A percentile compares a stretch with the other conserved stretches of the same genome.
Conservation (phyloP, 1,140 invertebrate genomes). For the Carcinoscorpius rotundicauda region DNA sequence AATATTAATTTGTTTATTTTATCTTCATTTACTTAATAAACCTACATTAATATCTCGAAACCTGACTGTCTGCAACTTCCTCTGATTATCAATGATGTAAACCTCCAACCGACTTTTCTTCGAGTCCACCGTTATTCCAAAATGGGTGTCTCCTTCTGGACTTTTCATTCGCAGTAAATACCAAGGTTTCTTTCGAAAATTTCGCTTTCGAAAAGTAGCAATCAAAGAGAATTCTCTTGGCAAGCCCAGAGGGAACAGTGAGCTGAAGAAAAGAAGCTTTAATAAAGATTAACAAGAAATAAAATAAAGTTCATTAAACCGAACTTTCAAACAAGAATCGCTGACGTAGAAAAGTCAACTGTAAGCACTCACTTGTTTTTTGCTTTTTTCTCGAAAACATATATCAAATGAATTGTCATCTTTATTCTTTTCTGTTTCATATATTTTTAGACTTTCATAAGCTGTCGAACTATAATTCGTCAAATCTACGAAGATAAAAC, state of each 20-base stretch:
- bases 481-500: too few relatives aligned
- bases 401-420: too few relatives aligned
- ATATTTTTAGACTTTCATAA: too few relatives aligned
- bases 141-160: constrained; percentile 45
- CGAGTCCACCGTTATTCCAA: constrained; percentile 54
- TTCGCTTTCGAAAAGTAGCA: constrained; percentile 47
- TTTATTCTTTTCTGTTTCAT: too few relatives aligned
- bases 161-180: constrained; percentile 53
- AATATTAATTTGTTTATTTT: too few relatives aligned
- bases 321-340: too few relatives aligned
- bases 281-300: too few relatives aligned
- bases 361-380: too few relatives aligned
- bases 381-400: too few relatives aligned
- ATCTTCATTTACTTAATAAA: neutral
- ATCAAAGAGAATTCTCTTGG: constrained; percentile 59
- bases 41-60: constrained; percentile 45
- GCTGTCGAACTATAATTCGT: too few relatives aligned
- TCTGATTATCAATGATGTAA: constrained; percentile 43
- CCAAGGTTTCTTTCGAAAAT: constrained; percentile 48
- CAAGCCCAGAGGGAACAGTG: constrained; percentile 50
- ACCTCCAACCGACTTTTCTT: constrained; percentile 46
- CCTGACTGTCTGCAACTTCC: constrained; percentile 43
- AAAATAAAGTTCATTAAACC: too few relatives aligned
- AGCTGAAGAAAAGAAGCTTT: constrained; percentile 32
- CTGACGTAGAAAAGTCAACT: too few relatives aligned